Percentiles rank a stretch among this genome's conserved stretches.
These are phyloP conservation scores for Tapirus terrestris DNA, from an alignment of 2,113 vertebrate species.

Conservation along the genomic window DNA sequence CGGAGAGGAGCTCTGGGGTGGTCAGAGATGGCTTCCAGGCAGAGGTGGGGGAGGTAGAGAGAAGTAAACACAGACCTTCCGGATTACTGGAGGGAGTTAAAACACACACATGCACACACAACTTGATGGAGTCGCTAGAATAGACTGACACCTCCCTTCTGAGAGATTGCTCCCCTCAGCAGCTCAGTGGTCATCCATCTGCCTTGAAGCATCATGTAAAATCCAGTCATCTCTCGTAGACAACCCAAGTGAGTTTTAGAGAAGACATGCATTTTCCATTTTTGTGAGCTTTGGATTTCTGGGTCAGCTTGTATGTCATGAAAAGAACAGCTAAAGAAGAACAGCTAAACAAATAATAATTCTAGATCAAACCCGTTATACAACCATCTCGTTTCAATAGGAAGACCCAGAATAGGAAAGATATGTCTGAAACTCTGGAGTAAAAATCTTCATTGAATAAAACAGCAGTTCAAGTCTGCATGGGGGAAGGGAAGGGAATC, in stretches of 20 bases:
- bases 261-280: background rate
- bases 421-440: slow-evolving; percentile 53
- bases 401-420: slow-evolving; percentile 51
- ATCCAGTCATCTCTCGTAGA: background rate
- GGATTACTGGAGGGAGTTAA: background rate
- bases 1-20: too few species aligned
- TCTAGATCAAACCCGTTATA: background rate
- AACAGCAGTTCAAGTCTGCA: slow-evolving; percentile 46
- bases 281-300: background rate
- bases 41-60: rapidly evolving
- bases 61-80: background rate
- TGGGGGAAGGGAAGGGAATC: slow-evolving; percentile 43
- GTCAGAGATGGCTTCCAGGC: background rate
- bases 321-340: background rate
- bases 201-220: background rate
- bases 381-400: background rate
- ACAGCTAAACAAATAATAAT: background rate
- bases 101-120: background rate
- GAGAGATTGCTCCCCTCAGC: background rate
- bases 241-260: background rate
- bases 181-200: background rate
- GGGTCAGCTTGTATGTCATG: background rate
- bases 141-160: rapidly evolving
- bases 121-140: background rate
- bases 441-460: slow-evolving; percentile 57